A percentile compares a stretch with the other conserved stretches of the same genome.
These are phyloP conservation scores for Apoda limacodes DNA, from an alignment of 2,888 invertebrate genomes.

Conservation along the genomic window DNA sequence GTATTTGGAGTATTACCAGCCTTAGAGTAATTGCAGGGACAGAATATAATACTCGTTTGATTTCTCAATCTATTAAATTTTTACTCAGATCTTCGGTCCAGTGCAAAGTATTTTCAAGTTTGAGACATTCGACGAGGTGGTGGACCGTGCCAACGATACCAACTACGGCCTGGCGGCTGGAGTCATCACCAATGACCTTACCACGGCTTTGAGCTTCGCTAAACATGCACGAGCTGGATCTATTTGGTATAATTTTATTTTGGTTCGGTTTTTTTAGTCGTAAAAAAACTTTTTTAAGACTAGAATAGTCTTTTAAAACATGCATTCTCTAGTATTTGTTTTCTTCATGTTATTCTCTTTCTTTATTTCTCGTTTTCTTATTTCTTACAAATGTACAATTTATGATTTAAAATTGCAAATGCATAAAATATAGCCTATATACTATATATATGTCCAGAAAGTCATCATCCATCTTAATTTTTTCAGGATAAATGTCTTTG, in stretches of 20 bases:
- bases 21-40: too few relatives aligned
- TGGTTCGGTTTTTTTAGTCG: not conserved
- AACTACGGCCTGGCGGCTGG: conserved; percentile 88
- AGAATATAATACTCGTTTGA: too few relatives aligned
- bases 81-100: conserved; percentile 91
- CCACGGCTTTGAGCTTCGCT: conserved; percentile 83
- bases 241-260: conserved; percentile 71
- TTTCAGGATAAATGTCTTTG: conserved; percentile 80
- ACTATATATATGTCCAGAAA: too few relatives aligned
- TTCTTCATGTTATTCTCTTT: not conserved
- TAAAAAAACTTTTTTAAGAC: conserved; percentile 1
- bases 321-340: not conserved
- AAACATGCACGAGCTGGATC: conserved; percentile 85
- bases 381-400: too few relatives aligned
- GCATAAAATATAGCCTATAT: too few relatives aligned
- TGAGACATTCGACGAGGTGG: conserved; percentile 82
- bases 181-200: conserved; percentile 85
- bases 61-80: too few relatives aligned
- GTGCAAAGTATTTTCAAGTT: conserved; percentile 91
- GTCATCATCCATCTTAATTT: too few relatives aligned
- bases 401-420: too few relatives aligned
- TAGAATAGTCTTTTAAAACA: conserved; percentile 2
- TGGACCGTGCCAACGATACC: conserved; percentile 86
- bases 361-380: too few relatives aligned
- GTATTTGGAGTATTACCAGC: too few relatives aligned